A percentile compares a stretch with the other conserved stretches of the same genome.
Conservation (phyloP, 2,888 invertebrate genomes). For the Dasysyrphus albostriatus region DNA sequence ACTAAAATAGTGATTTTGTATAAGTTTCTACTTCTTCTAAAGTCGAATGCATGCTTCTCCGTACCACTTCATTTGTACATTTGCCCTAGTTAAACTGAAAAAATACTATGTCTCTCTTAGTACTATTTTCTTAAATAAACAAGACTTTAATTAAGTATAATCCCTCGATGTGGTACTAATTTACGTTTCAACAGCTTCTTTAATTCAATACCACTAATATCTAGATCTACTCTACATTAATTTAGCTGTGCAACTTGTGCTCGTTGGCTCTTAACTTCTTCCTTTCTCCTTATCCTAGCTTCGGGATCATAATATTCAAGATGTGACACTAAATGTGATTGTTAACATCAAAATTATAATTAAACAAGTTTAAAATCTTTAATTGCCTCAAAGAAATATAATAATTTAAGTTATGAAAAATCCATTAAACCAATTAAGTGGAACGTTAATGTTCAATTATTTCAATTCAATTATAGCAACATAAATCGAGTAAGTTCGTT, state of each 20-base stretch:
- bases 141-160: no score
- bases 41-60: no score
- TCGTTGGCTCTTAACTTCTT: neutral
- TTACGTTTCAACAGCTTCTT: no score
- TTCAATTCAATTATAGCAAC: slow-evolving; percentile 14
- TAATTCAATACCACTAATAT: no score
- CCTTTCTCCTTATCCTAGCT: neutral
- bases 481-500: neutral
- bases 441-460: neutral
- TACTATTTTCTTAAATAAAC: no score
- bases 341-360: neutral
- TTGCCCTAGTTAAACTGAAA: no score
- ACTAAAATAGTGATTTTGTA: no score
- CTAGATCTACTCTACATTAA: no score
- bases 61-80: no score
- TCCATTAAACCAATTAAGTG: neutral
- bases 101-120: no score
- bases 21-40: no score
- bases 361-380: neutral
- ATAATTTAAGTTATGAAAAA: neutral
- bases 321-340: neutral
- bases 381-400: neutral
- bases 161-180: no score
- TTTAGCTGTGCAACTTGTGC: neutral
- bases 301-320: neutral